Evolutionary conservation across 2,888 invertebrate species (phyloP).

Genomic region (Drosophila greeni): DNA sequence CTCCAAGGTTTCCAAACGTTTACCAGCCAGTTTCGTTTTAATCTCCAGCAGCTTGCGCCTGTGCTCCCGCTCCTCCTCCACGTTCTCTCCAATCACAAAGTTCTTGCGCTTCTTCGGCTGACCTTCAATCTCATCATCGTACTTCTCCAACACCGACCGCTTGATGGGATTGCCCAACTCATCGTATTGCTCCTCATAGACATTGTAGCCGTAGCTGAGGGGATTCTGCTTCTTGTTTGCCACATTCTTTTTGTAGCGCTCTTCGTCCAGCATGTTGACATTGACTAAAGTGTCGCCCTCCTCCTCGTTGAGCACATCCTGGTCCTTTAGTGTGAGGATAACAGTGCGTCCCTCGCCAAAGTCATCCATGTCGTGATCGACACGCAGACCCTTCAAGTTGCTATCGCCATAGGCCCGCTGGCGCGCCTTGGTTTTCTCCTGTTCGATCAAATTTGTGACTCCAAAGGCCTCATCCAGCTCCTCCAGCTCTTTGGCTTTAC

Average conservation of each 20-base stretch:
- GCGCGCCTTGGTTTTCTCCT: constrained; percentile 83
- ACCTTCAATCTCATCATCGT: constrained; percentile 89
- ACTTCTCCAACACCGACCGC: constrained; percentile 90
- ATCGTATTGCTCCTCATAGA: constrained; percentile 87
- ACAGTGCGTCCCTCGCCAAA: constrained; percentile 89
- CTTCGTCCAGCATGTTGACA: constrained; percentile 92
- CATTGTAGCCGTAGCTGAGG: constrained; percentile 90
- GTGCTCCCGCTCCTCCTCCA: constrained; percentile 81
- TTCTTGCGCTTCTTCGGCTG: constrained; percentile 82
- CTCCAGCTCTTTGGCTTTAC: constrained; percentile 92
- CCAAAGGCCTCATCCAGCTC: constrained; percentile 98
- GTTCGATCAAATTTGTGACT: constrained; percentile 89
- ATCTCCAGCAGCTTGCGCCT: constrained; percentile 79
- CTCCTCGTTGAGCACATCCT: constrained; percentile 91
- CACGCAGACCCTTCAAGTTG: constrained; percentile 89
- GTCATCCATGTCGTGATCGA: constrained; percentile 88
- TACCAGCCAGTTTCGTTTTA: constrained; percentile 82
- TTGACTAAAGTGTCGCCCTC: constrained; percentile 94
- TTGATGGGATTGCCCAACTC: constrained; percentile 83
- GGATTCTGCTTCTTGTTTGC: constrained; percentile 90
- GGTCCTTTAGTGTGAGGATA: constrained; percentile 95
- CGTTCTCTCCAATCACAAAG: constrained; percentile 88
- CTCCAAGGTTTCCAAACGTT: constrained; percentile 86
- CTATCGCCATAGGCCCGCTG: constrained; percentile 83
- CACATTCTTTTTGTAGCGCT: constrained; percentile 90